phyloP scores from a whole-genome alignment of 2,888 invertebrate genomes.

The Diaphora mendica region DNA sequence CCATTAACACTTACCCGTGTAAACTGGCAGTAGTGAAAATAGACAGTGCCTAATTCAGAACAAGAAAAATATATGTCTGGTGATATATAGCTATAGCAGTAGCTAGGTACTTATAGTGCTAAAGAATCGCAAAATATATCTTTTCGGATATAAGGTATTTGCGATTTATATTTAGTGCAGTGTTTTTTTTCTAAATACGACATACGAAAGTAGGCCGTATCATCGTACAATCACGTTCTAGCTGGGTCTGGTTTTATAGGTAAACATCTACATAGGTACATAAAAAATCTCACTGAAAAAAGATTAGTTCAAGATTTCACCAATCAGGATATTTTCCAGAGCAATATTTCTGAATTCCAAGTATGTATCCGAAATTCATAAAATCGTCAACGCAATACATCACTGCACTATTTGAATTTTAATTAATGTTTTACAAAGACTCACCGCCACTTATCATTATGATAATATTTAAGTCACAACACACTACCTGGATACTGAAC shows the following conservation, averaged over 20 bases:
- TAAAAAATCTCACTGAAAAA: not conserved
- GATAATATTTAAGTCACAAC: conserved; percentile 32
- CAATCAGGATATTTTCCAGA: not conserved
- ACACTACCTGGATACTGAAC: conserved; percentile 71
- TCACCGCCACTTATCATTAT: conserved; percentile 18
- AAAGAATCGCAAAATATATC: no score
- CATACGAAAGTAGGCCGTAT: not conserved
- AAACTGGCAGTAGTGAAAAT: not conserved
- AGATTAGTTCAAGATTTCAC: not conserved
- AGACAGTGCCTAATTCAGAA: not conserved
- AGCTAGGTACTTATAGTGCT: no score
- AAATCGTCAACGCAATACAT: not conserved
- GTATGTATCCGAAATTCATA: not conserved
- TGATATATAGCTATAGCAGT: not conserved
- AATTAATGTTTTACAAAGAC: conserved; percentile 2
- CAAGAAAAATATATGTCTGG: not conserved
- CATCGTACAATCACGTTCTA: not conserved
- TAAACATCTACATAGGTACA: no score
- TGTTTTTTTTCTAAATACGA: not conserved
- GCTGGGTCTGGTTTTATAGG: no score
- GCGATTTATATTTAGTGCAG: no score
- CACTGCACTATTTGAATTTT: not conserved
- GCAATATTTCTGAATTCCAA: not conserved
- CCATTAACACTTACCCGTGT: conserved; percentile 28
- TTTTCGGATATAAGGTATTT: not conserved